Base-by-base conservation (phyloP, 2,797 vertebrate genomes). In the Alosa sapidissima region DNA sequence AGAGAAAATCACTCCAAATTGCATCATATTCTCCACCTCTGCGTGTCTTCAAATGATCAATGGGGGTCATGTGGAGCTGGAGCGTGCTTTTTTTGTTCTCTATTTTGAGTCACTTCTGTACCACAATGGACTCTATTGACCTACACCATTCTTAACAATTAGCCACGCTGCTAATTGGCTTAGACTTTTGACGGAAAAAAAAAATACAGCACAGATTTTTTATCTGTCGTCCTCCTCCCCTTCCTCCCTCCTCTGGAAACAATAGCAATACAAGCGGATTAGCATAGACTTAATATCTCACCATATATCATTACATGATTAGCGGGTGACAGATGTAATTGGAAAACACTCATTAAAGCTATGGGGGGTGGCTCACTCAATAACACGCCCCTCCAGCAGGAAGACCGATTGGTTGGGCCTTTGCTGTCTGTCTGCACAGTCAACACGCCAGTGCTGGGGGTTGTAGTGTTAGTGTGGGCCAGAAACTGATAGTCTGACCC, bases 301-400 rank as follows among this genome's bases (percentile, higher is more conserved):
- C 97, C 97, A 98, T 99, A 97, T 97, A 99, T 98, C 97, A 99
- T 97, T 94, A 96, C 95, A 96, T 97, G 95, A 96, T 98, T 98
- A 97, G 94, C 90, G 92, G 94, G 93, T 98, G 98, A 98, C 98
- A 99, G 97, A 96, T 96, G 96, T 99, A 99, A 99, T 99, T 99
- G 98, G 99, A 98, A 99, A 98, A 97, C 97, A 98, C 97, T 99
- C 98, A 99, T 99, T 98, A 97, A 95, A 96, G 96, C 95, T 14
- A 41, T 41, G 65, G 65, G 65, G 95, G 93, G 91, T 96, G 95
- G 97, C 96, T 97, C 96, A 96, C 97, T 97, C 96, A 94, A 96
- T 96, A 83, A 33, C 68, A 65, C 21, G 7, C 52, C 65, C 58
- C 45, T 51, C 83, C 65, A 65, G 49, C 45, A 48, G 33, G 58